Evolutionary conservation across 2,113 vertebrate genomes (phyloP), one percentile per base, ranked within the genome.

Genomic region (Thermophis baileyi): DNA sequence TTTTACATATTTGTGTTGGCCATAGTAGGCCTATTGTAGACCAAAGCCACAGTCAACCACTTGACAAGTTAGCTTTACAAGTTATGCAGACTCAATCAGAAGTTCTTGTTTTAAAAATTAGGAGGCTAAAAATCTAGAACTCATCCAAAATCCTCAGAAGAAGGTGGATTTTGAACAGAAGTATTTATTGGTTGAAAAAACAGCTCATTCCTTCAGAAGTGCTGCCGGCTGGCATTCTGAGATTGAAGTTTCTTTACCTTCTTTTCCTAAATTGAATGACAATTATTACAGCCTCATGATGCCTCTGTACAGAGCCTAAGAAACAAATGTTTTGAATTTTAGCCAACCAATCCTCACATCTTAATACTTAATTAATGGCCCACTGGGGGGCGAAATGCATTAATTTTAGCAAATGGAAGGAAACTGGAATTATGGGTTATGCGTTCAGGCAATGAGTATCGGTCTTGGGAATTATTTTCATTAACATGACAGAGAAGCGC

Each of bases 361-460:
- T 90, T 47, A 51, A 50, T 85, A 12, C 44, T 90, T 86, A 90
- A 90, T 50, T 93, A 89, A 93, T 90, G 57, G 88, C 88, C 69
- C 74, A 86, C 53, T 30, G 54, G 74, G 51, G 24, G 86, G 20
- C n/a, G 22, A 60, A 54, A 93, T 63, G 53, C 44, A 93, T 90
- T 89, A 57, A 90, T 90, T 53, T 93, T 57, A 74, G 44, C 53
- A 93, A 47, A 46, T 60, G 44, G 92, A 90, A 93, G n/a, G 85
- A 93, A 85, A 55, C 40, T 46, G 11, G 49, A 51, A 63, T 89
- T 57, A 55, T 57, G 18, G 25, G 49, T 74, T 88, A 74, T 9
- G 88, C 30, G 44, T 86, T 89, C 30, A 89, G 49, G 51, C 27
- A 16, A 86, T 30, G 51, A 30, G 46, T 86, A 92, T 22, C 30